Evolutionary conservation across 2,113 vertebrate genomes (phyloP).

Genomic region (human (Homo sapiens)): DNA sequence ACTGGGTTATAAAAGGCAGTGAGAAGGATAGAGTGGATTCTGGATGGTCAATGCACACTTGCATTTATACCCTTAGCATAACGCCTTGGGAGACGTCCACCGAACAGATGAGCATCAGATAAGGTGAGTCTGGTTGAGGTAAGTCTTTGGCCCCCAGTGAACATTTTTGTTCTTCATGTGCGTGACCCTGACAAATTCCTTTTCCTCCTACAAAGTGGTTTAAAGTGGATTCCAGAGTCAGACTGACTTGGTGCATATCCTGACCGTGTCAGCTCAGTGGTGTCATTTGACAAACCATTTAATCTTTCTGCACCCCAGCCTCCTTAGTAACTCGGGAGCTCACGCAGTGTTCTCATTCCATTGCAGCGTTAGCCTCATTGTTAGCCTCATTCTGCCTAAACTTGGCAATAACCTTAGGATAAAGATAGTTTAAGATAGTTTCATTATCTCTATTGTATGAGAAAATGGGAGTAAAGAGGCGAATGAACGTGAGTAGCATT

Average conservation of each 20-base stretch:
- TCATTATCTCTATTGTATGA: not conserved
- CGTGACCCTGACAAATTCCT: not conserved
- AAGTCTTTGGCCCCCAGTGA: not conserved
- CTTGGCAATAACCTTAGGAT: not conserved
- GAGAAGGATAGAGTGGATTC: not conserved
- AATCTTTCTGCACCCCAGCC: not conserved
- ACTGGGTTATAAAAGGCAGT: not conserved
- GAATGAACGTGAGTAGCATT: not conserved
- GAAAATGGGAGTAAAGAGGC: not conserved
- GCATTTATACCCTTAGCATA: not conserved
- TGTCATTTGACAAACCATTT: not conserved
- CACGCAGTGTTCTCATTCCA: not conserved
- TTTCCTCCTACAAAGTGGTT: too few relatives aligned
- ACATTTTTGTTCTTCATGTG: not conserved
- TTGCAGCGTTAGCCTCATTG: not conserved
- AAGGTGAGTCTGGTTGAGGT: not conserved
- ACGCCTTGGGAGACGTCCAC: not conserved
- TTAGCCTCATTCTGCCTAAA: not conserved
- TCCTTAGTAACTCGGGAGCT: not conserved
- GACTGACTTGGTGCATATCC: not conserved
- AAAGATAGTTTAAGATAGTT: not conserved
- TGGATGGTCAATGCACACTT: accelerated
- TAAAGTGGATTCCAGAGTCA: not conserved
- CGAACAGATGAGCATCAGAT: not conserved
- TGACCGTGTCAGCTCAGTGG: not conserved